Base-by-base conservation (phyloP, 2,797 vertebrate species). In the Gouania willdenowi region DNA sequence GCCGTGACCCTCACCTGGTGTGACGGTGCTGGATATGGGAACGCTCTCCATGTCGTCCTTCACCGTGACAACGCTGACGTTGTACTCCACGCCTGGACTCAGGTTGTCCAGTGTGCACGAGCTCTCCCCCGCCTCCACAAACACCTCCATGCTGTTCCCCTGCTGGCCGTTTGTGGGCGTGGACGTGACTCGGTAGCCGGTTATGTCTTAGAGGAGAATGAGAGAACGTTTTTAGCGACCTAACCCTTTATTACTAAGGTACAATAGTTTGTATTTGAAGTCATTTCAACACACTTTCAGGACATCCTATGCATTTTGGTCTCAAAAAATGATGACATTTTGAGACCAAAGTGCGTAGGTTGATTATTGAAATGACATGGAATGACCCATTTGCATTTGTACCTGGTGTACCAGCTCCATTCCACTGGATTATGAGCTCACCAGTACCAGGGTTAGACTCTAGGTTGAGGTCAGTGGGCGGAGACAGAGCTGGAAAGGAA, bases 61-160 rank as follows among this genome's bases (percentile, higher is more conserved):
- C 12, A 98, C 88, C 0, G 96, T 88, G 18, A 93, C 91, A 40
- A 99, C 92, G 0, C 94, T 98, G 85, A 99, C 78, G 0, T 97
- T 97, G 85, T 98, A 99, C 67, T 97, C 92, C 55, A 98, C 79
- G 1, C 96, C 97, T 0, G 96, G 95, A 71, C 52, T 93, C 49
- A 99, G 87, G 61, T 92, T 93, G 27, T 99, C 95, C 68, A 98
- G 87, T 32, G 86, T 92, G 76, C 91, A 97, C 15, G 91, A 92
- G 54, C 87, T 96, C 75, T 95, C 79, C 5, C 89, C 91, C 0
- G 90, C 84, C 44, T 84, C 72, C 38, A 99, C 92, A 41, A 94
- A 90, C 75, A 97, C 95, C 75, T 98, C 93, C 67, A 96, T 24
- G 20, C 92, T 89, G 56, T 91, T 91, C 5, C 93, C 94, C 32